A percentile compares a stretch with the other conserved stretches of the same genome.
Conservation (phyloP, 2,888 invertebrate genomes). For the Euzetes globulus region DNA sequence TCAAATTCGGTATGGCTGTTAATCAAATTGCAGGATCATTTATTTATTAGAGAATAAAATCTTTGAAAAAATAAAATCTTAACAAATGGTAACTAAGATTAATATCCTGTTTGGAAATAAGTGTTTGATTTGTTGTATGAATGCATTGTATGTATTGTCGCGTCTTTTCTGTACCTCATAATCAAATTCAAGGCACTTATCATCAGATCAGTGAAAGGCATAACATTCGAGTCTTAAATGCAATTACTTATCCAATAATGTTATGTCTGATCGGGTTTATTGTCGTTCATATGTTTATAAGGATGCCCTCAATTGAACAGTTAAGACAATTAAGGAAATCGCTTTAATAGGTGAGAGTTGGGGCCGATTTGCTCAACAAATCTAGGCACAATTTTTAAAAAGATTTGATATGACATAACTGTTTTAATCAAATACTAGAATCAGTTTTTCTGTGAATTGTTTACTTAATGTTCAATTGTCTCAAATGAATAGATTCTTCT, state of each 20-base stretch:
- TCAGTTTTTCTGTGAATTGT: not conserved
- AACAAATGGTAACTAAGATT: not conserved
- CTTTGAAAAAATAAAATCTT: not conserved
- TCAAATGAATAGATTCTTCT: not conserved
- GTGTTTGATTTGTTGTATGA: too few species aligned
- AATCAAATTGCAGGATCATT: too few species aligned
- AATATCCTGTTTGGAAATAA: not conserved
- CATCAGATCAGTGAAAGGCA: not conserved
- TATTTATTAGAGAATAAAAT: too few species aligned
- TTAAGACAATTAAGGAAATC: slow-evolving; percentile 28
- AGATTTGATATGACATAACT: not conserved
- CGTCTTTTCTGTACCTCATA: too few species aligned
- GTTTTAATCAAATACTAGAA: not conserved
- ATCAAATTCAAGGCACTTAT: too few species aligned
- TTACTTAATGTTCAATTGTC: slow-evolving; percentile 6
- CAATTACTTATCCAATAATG: not conserved
- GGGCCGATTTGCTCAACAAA: not conserved
- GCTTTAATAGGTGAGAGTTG: not conserved
- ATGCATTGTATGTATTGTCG: not conserved
- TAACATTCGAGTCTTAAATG: not conserved
- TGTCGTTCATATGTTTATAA: not conserved
- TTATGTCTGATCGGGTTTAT: slow-evolving; percentile 7
- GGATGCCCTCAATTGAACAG: slow-evolving; percentile 30
- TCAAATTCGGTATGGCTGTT: too few species aligned
- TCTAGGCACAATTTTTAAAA: not conserved